Conservation (phyloP, 2,888 invertebrate genomes). For the Aricia artaxerxes region DNA sequence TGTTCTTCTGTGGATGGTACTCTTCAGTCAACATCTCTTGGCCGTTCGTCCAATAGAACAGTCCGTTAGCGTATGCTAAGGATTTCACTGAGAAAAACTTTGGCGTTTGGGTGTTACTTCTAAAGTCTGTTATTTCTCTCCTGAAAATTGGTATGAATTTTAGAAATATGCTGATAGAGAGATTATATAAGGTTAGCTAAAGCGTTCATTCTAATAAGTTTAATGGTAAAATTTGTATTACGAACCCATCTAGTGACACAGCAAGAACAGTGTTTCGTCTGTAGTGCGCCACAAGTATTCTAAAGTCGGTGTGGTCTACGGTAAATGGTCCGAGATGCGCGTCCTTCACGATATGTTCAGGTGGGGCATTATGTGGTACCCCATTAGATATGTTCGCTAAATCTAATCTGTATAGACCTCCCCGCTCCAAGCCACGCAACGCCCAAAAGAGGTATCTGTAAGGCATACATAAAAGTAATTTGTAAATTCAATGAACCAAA, state of each 20-base stretch:
- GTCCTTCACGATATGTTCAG: constrained; percentile 83
- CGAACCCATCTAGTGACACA: constrained; percentile 90
- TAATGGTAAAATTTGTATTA: constrained; percentile 33
- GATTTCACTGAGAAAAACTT: constrained; percentile 88
- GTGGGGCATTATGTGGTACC: constrained; percentile 84
- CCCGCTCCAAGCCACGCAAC: constrained; percentile 76
- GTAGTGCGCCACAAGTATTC: constrained; percentile 83
- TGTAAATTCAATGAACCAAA: neutral
- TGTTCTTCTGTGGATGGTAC: constrained; percentile 84
- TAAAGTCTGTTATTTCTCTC: constrained; percentile 85
- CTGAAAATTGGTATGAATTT: constrained; percentile 56
- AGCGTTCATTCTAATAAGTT: neutral
- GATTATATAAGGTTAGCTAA: neutral
- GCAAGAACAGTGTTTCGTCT: constrained; percentile 86
- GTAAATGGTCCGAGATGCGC: constrained; percentile 89
- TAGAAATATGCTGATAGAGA: constrained; percentile 31
- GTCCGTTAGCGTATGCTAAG: constrained; percentile 86
- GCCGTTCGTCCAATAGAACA: constrained; percentile 94
- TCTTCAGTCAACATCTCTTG: constrained; percentile 89
- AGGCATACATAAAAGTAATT: constrained; percentile 31
- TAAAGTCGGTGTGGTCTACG: constrained; percentile 90
- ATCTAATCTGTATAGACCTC: constrained; percentile 88
- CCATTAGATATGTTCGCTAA: constrained; percentile 88
- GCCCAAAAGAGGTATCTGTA: constrained; percentile 90
- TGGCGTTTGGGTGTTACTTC: constrained; percentile 87